Evolutionary conservation across 2,888 invertebrate genomes (phyloP).

Genomic region (Agrotis ipsilon): DNA sequence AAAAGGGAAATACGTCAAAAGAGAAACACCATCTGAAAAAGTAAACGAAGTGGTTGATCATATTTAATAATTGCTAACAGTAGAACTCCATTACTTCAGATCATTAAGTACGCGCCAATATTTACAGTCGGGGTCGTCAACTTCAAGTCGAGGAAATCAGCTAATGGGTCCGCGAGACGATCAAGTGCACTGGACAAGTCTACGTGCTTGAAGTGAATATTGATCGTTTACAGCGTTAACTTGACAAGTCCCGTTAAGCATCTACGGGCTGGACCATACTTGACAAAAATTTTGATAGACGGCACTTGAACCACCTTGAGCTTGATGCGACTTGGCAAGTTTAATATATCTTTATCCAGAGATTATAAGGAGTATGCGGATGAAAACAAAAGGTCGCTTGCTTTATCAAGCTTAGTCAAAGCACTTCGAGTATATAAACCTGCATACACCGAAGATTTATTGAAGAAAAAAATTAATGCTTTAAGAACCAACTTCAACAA

Average conservation of each 20-base stretch:
- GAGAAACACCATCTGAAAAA: too few species aligned
- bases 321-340: slow-evolving; percentile 45
- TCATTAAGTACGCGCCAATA: too few species aligned
- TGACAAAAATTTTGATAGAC: slow-evolving; percentile 51
- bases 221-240: slow-evolving; percentile 52
- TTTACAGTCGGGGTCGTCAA: too few species aligned
- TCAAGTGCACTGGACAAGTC: slow-evolving; percentile 34
- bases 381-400: slow-evolving; percentile 52
- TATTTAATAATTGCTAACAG: too few species aligned
- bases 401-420: slow-evolving; percentile 42
- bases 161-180: slow-evolving; percentile 29
- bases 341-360: slow-evolving; percentile 51
- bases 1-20: too few species aligned
- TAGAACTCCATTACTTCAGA: too few species aligned
- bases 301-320: slow-evolving; percentile 52
- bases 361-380: slow-evolving; percentile 52
- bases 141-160: too few species aligned
- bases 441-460: slow-evolving; percentile 41
- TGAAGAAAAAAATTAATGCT: slow-evolving; percentile 47
- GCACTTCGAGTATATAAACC: slow-evolving; percentile 33
- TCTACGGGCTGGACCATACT: slow-evolving; percentile 40
- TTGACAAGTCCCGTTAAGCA: slow-evolving; percentile 49
- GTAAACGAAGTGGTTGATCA: too few species aligned
- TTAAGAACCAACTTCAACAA: slow-evolving; percentile 39
- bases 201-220: slow-evolving; percentile 36